phyloP scores from a whole-genome alignment of 2,888 invertebrate species.

The Agriopis marginaria region DNA sequence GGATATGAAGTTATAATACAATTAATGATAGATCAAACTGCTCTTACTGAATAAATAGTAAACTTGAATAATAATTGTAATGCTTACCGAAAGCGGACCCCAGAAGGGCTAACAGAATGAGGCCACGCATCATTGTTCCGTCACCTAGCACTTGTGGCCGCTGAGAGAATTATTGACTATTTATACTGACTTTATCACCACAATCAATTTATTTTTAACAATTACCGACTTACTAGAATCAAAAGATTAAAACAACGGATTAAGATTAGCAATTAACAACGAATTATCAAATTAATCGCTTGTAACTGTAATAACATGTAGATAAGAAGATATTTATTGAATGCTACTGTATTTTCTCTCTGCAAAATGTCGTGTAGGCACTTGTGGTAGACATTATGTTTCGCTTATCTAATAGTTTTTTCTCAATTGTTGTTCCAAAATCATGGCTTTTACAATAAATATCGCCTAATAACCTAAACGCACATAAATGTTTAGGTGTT shows the following conservation, averaged over 20 bases:
- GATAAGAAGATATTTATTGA: not conserved
- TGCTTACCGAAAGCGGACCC: slow-evolving; percentile 61
- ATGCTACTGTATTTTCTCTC: not conserved
- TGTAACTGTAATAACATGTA: not conserved
- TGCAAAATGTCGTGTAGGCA: no score
- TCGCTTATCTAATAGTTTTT: no score
- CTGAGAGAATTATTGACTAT: slow-evolving; percentile 2
- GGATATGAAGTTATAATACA: no score
- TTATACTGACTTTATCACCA: slow-evolving; percentile 35
- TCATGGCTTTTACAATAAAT: no score
- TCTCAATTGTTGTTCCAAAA: no score
- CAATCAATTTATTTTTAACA: not conserved
- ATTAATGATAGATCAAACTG: no score
- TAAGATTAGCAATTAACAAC: slow-evolving; percentile 1
- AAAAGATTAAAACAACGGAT: slow-evolving; percentile 9
- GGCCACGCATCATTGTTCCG: slow-evolving; percentile 30
- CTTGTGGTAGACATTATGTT: no score
- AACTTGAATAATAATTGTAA: not conserved
- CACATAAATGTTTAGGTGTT: no score
- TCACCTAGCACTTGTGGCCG: slow-evolving; percentile 6
- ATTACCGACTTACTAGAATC: not conserved
- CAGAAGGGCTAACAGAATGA: slow-evolving; percentile 41
- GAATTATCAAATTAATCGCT: slow-evolving; percentile 5
- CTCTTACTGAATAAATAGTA: not conserved
- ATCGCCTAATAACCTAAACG: no score